phyloP scores from a whole-genome alignment of 2,888 invertebrate genomes.

The Ormia ochracea region DNA sequence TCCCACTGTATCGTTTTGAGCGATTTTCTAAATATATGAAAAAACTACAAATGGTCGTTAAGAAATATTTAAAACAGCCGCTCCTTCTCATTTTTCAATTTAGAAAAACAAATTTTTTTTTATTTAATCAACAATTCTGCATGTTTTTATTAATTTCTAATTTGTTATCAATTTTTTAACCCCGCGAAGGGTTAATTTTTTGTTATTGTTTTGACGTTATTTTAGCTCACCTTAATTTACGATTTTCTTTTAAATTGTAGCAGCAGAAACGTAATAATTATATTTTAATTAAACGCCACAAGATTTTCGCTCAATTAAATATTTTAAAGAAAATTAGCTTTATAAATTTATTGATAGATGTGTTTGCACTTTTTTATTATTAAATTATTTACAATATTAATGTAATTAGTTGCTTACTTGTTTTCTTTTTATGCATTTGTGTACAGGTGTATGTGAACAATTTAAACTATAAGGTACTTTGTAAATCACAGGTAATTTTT shows the following conservation, averaged over 20 bases:
- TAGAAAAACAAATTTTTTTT: neutral
- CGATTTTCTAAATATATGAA: no score
- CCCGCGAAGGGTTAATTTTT: slow-evolving; percentile 25
- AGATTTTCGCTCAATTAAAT: slow-evolving; percentile 17
- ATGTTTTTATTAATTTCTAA: neutral
- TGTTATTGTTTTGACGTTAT: neutral
- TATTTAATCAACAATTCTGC: neutral
- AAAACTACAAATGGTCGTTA: neutral
- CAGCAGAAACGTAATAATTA: neutral
- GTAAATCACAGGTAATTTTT: slow-evolving; percentile 62
- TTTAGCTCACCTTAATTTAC: slow-evolving; percentile 26
- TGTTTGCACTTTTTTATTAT: neutral
- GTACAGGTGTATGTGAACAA: neutral
- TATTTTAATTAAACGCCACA: slow-evolving; percentile 38
- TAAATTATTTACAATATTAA: neutral
- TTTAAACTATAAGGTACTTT: slow-evolving; percentile 52
- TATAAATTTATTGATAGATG: slow-evolving; percentile 10
- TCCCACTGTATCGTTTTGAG: neutral
- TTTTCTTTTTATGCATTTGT: neutral
- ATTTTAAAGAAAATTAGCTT: slow-evolving; percentile 21
- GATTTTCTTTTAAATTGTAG: slow-evolving; percentile 29
- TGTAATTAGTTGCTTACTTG: neutral
- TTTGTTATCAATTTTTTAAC: slow-evolving; percentile 32
- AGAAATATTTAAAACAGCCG: neutral
- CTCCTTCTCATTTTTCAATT: neutral